Evolutionary conservation across 2,888 invertebrate species (phyloP).

Genomic region (Nemotelus pantherinus): DNA sequence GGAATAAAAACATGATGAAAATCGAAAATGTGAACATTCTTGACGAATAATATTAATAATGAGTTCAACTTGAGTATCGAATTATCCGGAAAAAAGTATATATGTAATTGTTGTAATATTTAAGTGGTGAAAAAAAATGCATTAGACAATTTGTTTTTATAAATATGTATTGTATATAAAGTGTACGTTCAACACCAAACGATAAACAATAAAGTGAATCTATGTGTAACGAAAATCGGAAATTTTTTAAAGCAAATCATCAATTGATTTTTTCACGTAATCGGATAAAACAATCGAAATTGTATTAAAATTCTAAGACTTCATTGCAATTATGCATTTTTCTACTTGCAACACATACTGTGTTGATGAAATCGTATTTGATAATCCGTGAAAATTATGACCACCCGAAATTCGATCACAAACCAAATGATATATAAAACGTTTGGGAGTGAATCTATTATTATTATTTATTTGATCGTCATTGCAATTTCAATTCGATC

Average conservation of each 20-base stretch:
- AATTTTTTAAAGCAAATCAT: not conserved
- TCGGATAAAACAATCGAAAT: not conserved
- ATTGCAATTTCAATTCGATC: no score
- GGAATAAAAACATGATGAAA: not conserved
- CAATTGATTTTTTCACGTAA: not conserved
- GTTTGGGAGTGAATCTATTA: no score
- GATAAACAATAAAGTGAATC: slow-evolving; percentile 31
- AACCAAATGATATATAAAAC: slow-evolving; percentile 22
- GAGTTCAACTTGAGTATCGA: not conserved
- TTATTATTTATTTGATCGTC: no score
- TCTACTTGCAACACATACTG: not conserved
- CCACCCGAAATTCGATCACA: not conserved
- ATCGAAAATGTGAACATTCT: slow-evolving; percentile 21
- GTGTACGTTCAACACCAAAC: slow-evolving; percentile 42
- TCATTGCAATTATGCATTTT: not conserved
- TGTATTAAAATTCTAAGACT: not conserved
- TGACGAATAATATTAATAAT: not conserved
- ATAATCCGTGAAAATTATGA: no score
- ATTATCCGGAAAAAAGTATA: slow-evolving; percentile 3
- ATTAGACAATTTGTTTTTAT: slow-evolving; percentile 41
- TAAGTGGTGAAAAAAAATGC: slow-evolving; percentile 31
- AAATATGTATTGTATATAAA: not conserved
- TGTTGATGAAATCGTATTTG: no score
- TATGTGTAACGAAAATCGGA: not conserved
- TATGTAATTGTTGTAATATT: not conserved